Conservation (phyloP, 2,888 invertebrate species). For the Eustalomyia histrio region DNA sequence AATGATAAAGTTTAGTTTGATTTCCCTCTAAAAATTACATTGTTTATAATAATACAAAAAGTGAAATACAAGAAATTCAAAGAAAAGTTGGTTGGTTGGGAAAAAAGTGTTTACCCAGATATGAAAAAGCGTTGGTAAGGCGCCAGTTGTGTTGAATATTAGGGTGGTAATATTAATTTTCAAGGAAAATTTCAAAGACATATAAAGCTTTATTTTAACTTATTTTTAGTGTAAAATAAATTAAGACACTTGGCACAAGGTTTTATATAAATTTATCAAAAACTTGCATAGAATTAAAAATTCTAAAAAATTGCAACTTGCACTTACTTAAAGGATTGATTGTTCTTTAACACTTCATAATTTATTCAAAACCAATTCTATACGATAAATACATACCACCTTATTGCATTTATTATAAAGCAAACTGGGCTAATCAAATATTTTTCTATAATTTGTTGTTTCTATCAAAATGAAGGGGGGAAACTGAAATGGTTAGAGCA, state of each 20-base stretch:
- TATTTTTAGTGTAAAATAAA: too few relatives aligned
- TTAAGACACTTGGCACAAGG: too few relatives aligned
- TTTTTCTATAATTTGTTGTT: slow-evolving; percentile 52
- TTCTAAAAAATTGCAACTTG: too few relatives aligned
- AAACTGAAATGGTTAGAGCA: slow-evolving; percentile 11
- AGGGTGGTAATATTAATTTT: neutral
- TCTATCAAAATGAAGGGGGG: slow-evolving; percentile 5
- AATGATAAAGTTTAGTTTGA: neutral
- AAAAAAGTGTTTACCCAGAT: slow-evolving; percentile 41
- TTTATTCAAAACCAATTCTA: too few relatives aligned
- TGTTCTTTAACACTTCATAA: neutral
- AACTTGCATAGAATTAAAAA: too few relatives aligned
- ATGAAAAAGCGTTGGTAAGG: slow-evolving; percentile 36
- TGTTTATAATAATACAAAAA: slow-evolving; percentile 19
- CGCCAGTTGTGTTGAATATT: slow-evolving; percentile 43
- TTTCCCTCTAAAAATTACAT: neutral
- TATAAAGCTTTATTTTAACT: too few relatives aligned
- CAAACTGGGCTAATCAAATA: slow-evolving; percentile 59
- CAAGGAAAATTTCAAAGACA: too few relatives aligned
- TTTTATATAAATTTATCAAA: too few relatives aligned
- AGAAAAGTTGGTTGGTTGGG: slow-evolving; percentile 9
- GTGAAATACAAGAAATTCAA: slow-evolving; percentile 6
- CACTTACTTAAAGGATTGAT: too few relatives aligned
- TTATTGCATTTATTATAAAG: neutral
- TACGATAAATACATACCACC: neutral